Evolutionary conservation across 2,797 vertebrate genomes (phyloP).

Genomic region (Thunnus albacares): DNA sequence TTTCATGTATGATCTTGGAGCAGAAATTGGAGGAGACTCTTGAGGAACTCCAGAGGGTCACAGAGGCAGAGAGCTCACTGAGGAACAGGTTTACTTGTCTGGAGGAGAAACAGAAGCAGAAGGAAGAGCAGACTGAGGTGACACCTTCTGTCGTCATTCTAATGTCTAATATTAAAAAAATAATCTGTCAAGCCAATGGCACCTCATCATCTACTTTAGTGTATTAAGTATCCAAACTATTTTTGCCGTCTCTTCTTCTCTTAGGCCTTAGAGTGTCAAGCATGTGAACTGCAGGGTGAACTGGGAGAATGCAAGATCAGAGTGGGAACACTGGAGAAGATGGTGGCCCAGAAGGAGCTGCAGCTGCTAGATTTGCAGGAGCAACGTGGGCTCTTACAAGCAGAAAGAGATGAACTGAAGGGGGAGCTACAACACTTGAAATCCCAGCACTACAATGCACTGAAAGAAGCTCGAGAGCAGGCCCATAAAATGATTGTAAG

Average conservation of each 20-base stretch:
- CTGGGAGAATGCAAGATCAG: slow-evolving; percentile 57
- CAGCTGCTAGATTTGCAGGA: slow-evolving; percentile 75
- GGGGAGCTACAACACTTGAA: slow-evolving; percentile 68
- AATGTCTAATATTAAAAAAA: background rate
- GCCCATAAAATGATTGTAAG: slow-evolving; percentile 61
- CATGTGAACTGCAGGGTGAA: slow-evolving; percentile 59
- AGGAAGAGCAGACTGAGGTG: slow-evolving; percentile 76
- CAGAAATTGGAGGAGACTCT: slow-evolving; percentile 84
- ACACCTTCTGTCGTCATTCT: background rate
- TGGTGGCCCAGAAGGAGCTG: slow-evolving; percentile 83
- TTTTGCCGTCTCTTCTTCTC: background rate
- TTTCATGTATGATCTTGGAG: slow-evolving; percentile 13
- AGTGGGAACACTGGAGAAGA: slow-evolving; percentile 74
- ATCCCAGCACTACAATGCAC: slow-evolving; percentile 52
- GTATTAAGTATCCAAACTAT: background rate
- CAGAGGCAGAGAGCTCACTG: slow-evolving; percentile 70
- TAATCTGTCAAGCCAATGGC: background rate
- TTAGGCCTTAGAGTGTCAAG: slow-evolving; percentile 46
- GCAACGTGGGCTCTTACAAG: slow-evolving; percentile 53
- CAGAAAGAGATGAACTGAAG: slow-evolving; percentile 71
- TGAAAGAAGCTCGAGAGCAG: slow-evolving; percentile 68
- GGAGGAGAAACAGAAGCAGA: slow-evolving; percentile 75
- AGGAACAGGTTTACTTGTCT: slow-evolving; percentile 74
- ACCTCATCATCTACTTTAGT: background rate
- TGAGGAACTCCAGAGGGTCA: slow-evolving; percentile 80